Percentiles rank a stretch among this genome's conserved stretches.
These are phyloP conservation scores for Procavia capensis DNA, from an alignment of 2,113 vertebrate genomes.

Conservation along the genomic window DNA sequence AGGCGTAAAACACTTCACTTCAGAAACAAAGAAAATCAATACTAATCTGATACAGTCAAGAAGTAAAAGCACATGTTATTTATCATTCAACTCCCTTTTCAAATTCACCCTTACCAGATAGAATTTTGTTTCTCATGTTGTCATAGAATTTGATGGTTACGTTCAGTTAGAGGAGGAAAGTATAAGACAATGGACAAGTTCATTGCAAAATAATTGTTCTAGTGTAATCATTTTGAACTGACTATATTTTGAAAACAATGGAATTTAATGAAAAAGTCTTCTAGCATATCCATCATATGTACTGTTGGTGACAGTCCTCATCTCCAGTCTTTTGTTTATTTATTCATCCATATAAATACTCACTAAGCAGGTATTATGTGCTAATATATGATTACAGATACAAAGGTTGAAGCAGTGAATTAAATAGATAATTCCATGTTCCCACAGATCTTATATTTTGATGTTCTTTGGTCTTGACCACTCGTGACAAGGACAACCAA, in stretches of 20 bases:
- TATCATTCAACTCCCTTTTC: background rate
- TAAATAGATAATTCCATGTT: background rate
- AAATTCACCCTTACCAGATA: background rate
- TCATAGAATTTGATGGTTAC: background rate
- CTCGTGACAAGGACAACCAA: background rate
- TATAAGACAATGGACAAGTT: background rate
- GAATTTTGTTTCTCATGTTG: background rate
- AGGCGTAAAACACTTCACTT: background rate
- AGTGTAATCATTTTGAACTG: background rate
- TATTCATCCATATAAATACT: background rate
- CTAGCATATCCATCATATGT: background rate
- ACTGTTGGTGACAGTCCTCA: background rate
- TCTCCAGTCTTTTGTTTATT: background rate
- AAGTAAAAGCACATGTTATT: background rate
- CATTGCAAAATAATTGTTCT: background rate
- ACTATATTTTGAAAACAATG: background rate
- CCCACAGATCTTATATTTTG: background rate
- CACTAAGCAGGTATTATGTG: background rate
- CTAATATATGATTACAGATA: background rate
- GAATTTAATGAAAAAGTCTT: background rate
- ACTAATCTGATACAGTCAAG: background rate
- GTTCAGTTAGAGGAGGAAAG: background rate
- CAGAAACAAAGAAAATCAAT: slow-evolving; percentile 37
- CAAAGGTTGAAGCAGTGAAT: background rate
- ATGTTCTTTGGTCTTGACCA: background rate